Conservation (phyloP, 2,888 invertebrate species). For the Trissoscelio sp. region DNA sequence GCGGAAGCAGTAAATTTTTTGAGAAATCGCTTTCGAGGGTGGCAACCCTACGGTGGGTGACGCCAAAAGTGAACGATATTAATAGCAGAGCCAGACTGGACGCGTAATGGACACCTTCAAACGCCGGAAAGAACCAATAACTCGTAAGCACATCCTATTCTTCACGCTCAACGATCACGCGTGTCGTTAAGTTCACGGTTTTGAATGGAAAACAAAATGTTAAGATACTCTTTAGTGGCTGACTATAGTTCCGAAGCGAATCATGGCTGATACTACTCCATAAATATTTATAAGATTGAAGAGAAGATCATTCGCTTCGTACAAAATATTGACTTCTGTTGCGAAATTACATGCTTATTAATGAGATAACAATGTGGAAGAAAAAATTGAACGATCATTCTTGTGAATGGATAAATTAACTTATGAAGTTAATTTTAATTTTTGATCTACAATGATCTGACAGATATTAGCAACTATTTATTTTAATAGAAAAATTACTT, state of each 20-base stretch:
- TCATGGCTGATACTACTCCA: slow-evolving; percentile 24
- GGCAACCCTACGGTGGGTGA: slow-evolving; percentile 34
- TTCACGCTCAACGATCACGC: slow-evolving; percentile 72
- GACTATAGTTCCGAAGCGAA: slow-evolving; percentile 11
- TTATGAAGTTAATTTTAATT: too few species aligned
- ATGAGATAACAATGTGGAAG: neutral
- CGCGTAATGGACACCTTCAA: slow-evolving; percentile 79
- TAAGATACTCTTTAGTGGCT: slow-evolving; percentile 38
- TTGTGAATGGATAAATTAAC: too few species aligned
- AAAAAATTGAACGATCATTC: neutral
- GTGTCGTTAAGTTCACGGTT: slow-evolving; percentile 68
- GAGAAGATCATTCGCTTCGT: neutral
- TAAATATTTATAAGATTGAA: slow-evolving; percentile 29
- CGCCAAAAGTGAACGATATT: slow-evolving; percentile 46
- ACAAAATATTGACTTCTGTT: neutral
- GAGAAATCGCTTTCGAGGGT: slow-evolving; percentile 40
- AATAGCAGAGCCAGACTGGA: slow-evolving; percentile 64
- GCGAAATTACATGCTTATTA: neutral
- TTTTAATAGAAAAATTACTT: too few species aligned
- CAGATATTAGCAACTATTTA: too few species aligned
- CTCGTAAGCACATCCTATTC: slow-evolving; percentile 75
- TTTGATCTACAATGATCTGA: too few species aligned
- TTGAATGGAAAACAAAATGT: slow-evolving; percentile 39
- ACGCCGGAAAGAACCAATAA: slow-evolving; percentile 80
- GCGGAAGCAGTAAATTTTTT: slow-evolving; percentile 63